Evolutionary conservation across 2,113 vertebrate species (phyloP).

Genomic region (Perca flavescens): DNA sequence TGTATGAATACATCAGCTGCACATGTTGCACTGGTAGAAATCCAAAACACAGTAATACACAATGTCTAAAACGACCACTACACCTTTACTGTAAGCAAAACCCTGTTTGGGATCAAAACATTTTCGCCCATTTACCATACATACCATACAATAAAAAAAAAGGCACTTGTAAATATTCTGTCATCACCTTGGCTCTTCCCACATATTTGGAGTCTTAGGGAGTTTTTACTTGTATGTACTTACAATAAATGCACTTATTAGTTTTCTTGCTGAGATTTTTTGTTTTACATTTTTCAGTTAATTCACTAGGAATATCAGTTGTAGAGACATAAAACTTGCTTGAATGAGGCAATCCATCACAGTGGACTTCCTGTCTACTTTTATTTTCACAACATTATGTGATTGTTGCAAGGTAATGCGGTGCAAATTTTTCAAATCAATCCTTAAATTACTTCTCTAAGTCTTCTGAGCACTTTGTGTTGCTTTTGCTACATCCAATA

Average conservation of each 20-base stretch:
- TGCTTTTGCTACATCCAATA: slow-evolving; percentile 1
- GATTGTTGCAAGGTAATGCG: not conserved
- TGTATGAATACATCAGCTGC: not conserved
- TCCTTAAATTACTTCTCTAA: not conserved
- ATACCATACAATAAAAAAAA: too few relatives aligned
- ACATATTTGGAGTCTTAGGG: too few relatives aligned
- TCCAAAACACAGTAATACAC: not conserved
- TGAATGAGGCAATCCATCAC: not conserved
- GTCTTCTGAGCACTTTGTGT: not conserved
- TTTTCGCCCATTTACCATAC: too few relatives aligned
- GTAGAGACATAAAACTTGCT: not conserved
- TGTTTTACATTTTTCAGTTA: not conserved
- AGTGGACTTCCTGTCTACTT: slow-evolving; percentile 11
- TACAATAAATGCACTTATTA: not conserved
- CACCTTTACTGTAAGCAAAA: too few relatives aligned
- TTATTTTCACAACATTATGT: slow-evolving; percentile 3
- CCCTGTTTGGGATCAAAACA: too few relatives aligned
- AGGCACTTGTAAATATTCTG: too few relatives aligned
- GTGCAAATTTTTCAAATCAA: not conserved
- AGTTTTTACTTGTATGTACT: too few relatives aligned
- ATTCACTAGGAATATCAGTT: not conserved
- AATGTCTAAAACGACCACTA: not conserved
- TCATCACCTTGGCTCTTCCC: too few relatives aligned
- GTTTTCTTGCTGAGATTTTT: not conserved
- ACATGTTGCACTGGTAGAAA: not conserved